Percentiles rank a stretch among this genome's conserved stretches.
These are phyloP conservation scores for Coendou prehensilis DNA, from an alignment of 2,797 vertebrate species.

Conservation along the genomic window DNA sequence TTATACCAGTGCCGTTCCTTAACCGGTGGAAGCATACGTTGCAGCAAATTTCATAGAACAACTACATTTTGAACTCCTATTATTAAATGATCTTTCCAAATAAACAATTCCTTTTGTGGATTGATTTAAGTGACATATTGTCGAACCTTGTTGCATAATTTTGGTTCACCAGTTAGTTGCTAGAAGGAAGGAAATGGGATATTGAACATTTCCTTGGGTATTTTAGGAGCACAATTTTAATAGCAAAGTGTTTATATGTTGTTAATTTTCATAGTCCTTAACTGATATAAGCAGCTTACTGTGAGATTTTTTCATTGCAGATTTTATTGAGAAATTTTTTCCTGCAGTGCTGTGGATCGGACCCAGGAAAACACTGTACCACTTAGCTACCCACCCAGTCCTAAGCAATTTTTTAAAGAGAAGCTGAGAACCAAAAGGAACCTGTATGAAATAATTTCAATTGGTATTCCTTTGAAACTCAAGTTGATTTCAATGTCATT, in stretches of 20 bases:
- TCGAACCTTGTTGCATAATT: background rate
- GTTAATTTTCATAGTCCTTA: background rate
- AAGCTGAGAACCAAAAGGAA: conserved; percentile 14
- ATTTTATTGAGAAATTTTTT: background rate
- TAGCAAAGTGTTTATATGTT: background rate
- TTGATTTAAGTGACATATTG: background rate
- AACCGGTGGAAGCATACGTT: background rate
- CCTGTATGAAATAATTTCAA: background rate
- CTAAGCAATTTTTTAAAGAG: background rate
- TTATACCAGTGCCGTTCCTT: background rate
- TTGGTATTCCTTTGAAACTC: background rate
- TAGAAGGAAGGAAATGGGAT: background rate
- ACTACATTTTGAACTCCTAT: background rate
- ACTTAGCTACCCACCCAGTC: background rate
- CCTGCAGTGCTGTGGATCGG: background rate
- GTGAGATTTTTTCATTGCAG: background rate
- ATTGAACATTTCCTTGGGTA: background rate
- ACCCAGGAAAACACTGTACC: background rate
- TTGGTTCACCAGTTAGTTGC: background rate
- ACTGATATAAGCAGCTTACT: background rate
- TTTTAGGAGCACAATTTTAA: background rate
- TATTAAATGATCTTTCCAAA: background rate
- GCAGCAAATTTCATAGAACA: conserved; percentile 1
- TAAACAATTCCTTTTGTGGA: background rate
- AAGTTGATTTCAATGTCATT: conserved; percentile 26